Evolutionary conservation across 2,113 vertebrate species (phyloP), one percentile per base, ranked within the genome.

Genomic region (Rhea americana): DNA sequence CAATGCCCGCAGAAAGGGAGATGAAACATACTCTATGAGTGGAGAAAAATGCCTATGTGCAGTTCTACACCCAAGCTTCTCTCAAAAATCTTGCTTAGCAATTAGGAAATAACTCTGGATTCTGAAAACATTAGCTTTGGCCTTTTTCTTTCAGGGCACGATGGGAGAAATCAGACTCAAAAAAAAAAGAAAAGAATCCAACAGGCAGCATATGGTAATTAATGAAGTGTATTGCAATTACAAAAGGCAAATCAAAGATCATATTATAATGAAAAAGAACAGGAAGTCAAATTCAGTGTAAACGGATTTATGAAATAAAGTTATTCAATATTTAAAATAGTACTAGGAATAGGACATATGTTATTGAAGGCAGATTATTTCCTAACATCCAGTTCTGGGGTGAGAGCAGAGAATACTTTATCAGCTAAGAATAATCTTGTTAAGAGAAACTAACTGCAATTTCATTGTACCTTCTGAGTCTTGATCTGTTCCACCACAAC

Each of bases 401-500:
- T 58, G 4, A 32, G 26, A 25, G 14, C 47, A 92, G 48, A 72
- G 88, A 65, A 47, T 24, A 88, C 16, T 83, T 85, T 6, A 71
- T 51, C 43, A 35, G 32, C 51, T 78, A 35, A 84, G 28, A 75
- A 11, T 7, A 86, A 96, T 82, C 9, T 22, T 51, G 3, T 56
- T 73, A 75, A 82, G 77, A 71, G 25, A 90, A 61, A 72, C 16
- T 45, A 93, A 32, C n/a, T 68, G 50, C 48, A 86, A 22, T 71
- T 72, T 76, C 41, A 78, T 21, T 48, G 25, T 96, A 99, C 99
- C 99, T 99, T 99, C 90, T 99, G 99, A 50, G 98, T 98, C 94
- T 98, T 99, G 84, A 99, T 99, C 37, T 99, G 98, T 87, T 99
- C 99, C 22, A 99, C 99, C 91, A 99, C 98, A 91, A 99, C 98